Evolutionary conservation across 2,888 invertebrate species (phyloP).

Genomic region (Omphaloscelis lunosa): DNA sequence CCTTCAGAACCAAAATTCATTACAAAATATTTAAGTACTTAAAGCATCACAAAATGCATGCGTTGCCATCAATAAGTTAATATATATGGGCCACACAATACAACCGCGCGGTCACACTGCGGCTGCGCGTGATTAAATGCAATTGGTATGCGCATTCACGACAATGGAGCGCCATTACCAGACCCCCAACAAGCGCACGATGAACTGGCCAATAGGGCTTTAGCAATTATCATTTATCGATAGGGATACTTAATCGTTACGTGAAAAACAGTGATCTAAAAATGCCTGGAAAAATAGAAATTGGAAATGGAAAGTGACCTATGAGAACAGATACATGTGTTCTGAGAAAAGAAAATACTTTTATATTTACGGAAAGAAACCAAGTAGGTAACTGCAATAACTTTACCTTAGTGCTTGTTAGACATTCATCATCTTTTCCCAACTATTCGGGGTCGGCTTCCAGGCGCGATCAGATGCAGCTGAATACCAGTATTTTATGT

Average conservation of each 20-base stretch:
- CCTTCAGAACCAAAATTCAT: not conserved
- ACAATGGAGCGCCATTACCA: constrained; percentile 55
- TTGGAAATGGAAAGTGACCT: not conserved
- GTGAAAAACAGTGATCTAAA: not conserved
- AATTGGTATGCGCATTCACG: constrained; percentile 66
- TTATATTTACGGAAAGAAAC: not conserved
- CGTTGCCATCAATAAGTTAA: constrained; percentile 29
- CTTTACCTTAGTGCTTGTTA: not conserved
- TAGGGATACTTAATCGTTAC: not conserved
- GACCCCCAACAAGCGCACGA: constrained; percentile 62
- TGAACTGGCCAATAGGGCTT: constrained; percentile 18
- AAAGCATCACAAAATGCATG: not conserved
- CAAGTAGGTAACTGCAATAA: not conserved
- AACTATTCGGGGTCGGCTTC: too few species aligned
- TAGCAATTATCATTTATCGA: constrained; percentile 30
- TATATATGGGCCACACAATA: constrained; percentile 45
- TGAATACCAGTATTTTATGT: too few species aligned
- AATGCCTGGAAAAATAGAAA: not conserved
- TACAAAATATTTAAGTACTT: not conserved
- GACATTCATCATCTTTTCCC: too few species aligned
- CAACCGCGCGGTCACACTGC: constrained; percentile 43
- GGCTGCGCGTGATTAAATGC: constrained; percentile 63
- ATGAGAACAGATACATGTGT: not conserved
- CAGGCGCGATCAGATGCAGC: too few species aligned
- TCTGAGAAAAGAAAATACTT: not conserved